A percentile compares a stretch with the other conserved stretches of the same genome.
Evolutionary conservation across 1,140 invertebrate genomes (phyloP).

Genomic region (Phthorimaea operculella): DNA sequence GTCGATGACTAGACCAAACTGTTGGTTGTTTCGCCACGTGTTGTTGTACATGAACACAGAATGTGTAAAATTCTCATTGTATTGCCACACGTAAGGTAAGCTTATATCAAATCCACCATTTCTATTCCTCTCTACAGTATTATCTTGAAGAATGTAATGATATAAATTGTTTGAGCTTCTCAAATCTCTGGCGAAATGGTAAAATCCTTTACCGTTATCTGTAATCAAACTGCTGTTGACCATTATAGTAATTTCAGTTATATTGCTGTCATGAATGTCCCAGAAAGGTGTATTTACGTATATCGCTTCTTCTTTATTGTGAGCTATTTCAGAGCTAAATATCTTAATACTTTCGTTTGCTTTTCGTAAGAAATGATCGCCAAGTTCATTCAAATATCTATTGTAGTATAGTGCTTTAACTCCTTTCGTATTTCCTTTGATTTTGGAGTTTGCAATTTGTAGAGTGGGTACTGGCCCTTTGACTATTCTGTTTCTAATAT

Average conservation of each 20-base stretch:
- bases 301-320: slow-evolving; percentile 83
- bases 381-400: slow-evolving; percentile 83
- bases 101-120: slow-evolving; percentile 86
- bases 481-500: slow-evolving; percentile 76
- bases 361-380: slow-evolving; percentile 86
- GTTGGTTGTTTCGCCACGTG: slow-evolving; percentile 85
- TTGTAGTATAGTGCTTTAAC: slow-evolving; percentile 91
- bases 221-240: slow-evolving; percentile 86
- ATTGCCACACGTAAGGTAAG: slow-evolving; percentile 94
- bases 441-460: slow-evolving; percentile 75
- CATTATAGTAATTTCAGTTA: slow-evolving; percentile 86
- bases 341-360: slow-evolving; percentile 88
- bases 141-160: slow-evolving; percentile 91
- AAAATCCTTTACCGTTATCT: slow-evolving; percentile 86
- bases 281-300: slow-evolving; percentile 85
- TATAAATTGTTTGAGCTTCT: slow-evolving; percentile 94
- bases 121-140: slow-evolving; percentile 85
- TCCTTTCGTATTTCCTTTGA: slow-evolving; percentile 84
- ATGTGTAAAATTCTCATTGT: slow-evolving; percentile 95
- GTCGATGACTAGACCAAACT: slow-evolving; percentile 85
- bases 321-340: slow-evolving; percentile 81
- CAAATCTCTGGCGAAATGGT: slow-evolving; percentile 90
- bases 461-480: slow-evolving; percentile 82
- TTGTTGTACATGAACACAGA: slow-evolving; percentile 88
- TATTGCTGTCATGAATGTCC: slow-evolving; percentile 83